Conservation (phyloP, 2,797 vertebrate species). For the Coranthus polyacanthus region DNA sequence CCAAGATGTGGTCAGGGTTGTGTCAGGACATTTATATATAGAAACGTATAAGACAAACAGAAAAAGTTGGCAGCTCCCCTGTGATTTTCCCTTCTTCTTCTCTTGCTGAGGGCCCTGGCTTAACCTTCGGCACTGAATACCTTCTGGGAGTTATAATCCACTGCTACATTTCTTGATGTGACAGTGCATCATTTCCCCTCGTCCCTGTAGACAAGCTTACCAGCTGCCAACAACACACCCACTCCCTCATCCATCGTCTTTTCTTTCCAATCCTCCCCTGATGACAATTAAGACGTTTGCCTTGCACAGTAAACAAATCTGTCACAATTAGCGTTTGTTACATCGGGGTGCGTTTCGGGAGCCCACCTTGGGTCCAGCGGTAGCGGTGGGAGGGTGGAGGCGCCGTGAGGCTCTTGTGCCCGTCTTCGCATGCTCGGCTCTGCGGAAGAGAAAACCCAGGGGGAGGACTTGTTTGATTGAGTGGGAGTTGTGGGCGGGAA, state of each 20-base stretch:
- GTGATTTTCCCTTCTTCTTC: neutral
- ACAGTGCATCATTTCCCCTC: slow-evolving; percentile 19
- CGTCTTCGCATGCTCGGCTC: slow-evolving; percentile 1
- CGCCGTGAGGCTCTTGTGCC: neutral
- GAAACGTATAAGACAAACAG: neutral
- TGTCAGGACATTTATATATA: neutral
- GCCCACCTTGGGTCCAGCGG: neutral
- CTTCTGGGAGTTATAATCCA: slow-evolving; percentile 21
- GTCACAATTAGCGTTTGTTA: slow-evolving; percentile 50
- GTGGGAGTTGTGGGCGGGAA: slow-evolving; percentile 38
- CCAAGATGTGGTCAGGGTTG: too few species aligned
- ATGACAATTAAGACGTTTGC: slow-evolving; percentile 53
- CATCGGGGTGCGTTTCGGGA: slow-evolving; percentile 5
- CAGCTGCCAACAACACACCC: slow-evolving; percentile 5
- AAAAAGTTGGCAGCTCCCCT: neutral
- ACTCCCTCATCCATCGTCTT: neutral
- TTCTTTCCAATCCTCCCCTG: slow-evolving; percentile 18
- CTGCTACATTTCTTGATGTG: slow-evolving; percentile 22
- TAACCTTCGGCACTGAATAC: slow-evolving; percentile 28
- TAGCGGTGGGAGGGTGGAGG: neutral
- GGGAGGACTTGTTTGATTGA: slow-evolving; percentile 36
- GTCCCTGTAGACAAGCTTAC: neutral
- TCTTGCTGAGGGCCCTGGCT: neutral
- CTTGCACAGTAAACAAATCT: slow-evolving; percentile 56
- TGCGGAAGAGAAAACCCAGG: slow-evolving; percentile 18